These are phyloP conservation scores for Syrrhaptes paradoxus DNA, from an alignment of 2,113 vertebrate species.

Conservation along the genomic window DNA sequence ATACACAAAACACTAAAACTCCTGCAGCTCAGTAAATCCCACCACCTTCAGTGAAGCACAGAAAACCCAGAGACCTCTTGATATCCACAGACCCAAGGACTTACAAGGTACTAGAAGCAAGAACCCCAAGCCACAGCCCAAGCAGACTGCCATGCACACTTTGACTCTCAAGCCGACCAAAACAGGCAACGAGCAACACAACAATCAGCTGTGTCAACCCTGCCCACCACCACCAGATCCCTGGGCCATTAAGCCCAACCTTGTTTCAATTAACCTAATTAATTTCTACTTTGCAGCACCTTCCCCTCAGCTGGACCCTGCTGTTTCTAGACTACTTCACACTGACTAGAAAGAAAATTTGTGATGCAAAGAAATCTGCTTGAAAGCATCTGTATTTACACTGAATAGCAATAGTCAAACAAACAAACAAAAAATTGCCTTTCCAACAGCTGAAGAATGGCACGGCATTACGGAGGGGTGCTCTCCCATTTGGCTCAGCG, in stretches of 20 bases:
- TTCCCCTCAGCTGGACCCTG: neutral
- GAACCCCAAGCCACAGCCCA: neutral
- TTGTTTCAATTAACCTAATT: neutral
- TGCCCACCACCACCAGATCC: neutral
- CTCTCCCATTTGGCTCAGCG: neutral
- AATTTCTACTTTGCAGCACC: neutral
- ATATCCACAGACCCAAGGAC: rapidly evolving
- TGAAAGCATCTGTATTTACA: neutral
- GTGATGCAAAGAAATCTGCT: neutral
- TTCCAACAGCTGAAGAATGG: neutral
- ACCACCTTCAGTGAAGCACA: neutral
- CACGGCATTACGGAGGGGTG: neutral
- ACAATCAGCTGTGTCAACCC: neutral
- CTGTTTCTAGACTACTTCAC: neutral
- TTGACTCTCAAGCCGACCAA: neutral
- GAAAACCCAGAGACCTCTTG: neutral
- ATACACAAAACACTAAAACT: rapidly evolving
- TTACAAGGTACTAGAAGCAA: rapidly evolving
- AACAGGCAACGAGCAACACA: neutral
- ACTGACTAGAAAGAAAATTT: neutral
- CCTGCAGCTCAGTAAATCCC: neutral
- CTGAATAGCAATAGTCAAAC: neutral
- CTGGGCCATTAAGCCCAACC: neutral
- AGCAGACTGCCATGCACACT: rapidly evolving
- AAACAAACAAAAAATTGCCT: neutral